Percentiles rank a stretch among this genome's conserved stretches.
phyloP scores from a whole-genome alignment of 2,113 vertebrate species.

The Lycaon pictus region DNA sequence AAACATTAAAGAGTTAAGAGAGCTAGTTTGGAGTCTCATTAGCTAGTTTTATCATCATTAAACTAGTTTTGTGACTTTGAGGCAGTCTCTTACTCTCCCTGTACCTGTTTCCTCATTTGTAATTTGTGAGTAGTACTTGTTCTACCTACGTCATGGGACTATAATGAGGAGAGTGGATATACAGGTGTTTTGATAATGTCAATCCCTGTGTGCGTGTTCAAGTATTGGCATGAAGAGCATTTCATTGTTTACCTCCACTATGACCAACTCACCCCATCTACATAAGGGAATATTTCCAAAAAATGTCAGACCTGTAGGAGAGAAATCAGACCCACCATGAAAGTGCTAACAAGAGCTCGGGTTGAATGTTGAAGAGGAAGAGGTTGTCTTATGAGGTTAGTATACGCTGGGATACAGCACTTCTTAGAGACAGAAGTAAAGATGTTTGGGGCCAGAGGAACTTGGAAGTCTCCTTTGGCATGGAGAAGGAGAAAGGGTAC shows the following conservation, averaged over 20 bases:
- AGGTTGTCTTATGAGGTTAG: background rate
- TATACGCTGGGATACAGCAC: background rate
- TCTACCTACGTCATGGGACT: background rate
- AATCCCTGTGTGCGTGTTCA: background rate
- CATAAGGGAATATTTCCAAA: background rate
- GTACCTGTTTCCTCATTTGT: background rate
- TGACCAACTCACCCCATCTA: background rate
- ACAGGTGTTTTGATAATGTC: conserved; percentile 9
- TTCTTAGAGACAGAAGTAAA: background rate
- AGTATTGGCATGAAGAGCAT: background rate
- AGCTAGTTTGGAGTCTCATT: background rate
- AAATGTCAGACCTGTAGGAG: background rate
- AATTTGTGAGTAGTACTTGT: background rate
- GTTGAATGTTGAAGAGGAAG: background rate
- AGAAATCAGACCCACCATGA: background rate
- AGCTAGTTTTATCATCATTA: background rate
- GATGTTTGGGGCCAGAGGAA: background rate
- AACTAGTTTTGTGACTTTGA: background rate
- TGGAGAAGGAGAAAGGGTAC: background rate
- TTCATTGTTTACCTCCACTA: background rate
- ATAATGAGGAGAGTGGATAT: background rate
- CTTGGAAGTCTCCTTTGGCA: background rate
- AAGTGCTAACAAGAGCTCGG: background rate
- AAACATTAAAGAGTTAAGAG: background rate
- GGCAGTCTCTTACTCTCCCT: background rate